Percentiles rank a stretch among this genome's conserved stretches.
Conservation (phyloP, 2,113 vertebrate genomes). For the Arenaria interpres region DNA sequence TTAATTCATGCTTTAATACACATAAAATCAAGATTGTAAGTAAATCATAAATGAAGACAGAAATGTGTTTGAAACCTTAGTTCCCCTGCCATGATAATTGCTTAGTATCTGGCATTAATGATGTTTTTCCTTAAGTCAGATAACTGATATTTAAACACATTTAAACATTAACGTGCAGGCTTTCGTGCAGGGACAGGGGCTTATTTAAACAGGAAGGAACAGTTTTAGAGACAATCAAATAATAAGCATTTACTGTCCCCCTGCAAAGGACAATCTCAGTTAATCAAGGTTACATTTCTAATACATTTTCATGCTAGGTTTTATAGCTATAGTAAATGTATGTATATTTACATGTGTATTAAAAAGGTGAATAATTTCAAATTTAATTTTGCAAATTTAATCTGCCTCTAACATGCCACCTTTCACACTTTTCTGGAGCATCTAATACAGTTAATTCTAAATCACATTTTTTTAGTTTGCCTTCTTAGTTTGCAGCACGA, state of each 20-base stretch:
- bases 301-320: neutral
- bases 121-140: slow-evolving; percentile 65
- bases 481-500: neutral
- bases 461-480: neutral
- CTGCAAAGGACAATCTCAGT: neutral
- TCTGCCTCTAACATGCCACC: neutral
- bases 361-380: neutral
- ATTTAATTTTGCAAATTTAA: neutral
- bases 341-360: neutral
- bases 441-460: neutral
- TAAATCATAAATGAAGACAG: slow-evolving; percentile 47
- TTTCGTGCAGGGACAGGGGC: slow-evolving; percentile 49
- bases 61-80: slow-evolving; percentile 62
- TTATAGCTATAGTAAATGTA: neutral
- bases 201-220: slow-evolving; percentile 53
- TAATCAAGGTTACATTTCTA: neutral
- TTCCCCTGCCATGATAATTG: slow-evolving; percentile 70
- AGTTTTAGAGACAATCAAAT: slow-evolving; percentile 47
- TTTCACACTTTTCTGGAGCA: neutral
- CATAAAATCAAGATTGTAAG: slow-evolving; percentile 2
- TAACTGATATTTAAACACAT: slow-evolving; percentile 69
- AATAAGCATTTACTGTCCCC: slow-evolving; percentile 30
- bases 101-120: slow-evolving; percentile 73
- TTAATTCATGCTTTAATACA: neutral
- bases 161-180: slow-evolving; percentile 51